Evolutionary conservation across 2,797 vertebrate genomes (phyloP).

Genomic region (Chromobotia macracanthus): DNA sequence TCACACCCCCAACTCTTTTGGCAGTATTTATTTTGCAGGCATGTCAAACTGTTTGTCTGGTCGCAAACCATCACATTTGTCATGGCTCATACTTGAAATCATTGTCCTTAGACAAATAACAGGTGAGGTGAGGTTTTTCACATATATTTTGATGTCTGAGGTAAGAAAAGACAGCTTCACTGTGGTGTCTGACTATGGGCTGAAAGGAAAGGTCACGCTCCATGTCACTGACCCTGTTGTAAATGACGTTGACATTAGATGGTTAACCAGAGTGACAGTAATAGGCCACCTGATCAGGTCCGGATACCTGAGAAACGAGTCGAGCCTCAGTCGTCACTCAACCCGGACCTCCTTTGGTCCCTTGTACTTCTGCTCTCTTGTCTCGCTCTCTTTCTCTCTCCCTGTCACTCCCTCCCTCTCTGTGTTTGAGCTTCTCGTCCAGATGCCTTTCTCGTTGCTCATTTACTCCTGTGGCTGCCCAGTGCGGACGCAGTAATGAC

Average conservation of each 20-base stretch:
- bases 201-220: slow-evolving; percentile 25
- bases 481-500: slow-evolving; percentile 93
- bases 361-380: slow-evolving; percentile 55
- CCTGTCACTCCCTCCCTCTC: background rate
- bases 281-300: slow-evolving; percentile 72
- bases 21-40: background rate
- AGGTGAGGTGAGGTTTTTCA: background rate
- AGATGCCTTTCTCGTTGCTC: slow-evolving; percentile 86
- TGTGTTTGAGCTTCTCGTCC: slow-evolving; percentile 64
- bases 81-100: background rate
- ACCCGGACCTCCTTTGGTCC: slow-evolving; percentile 61
- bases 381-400: background rate
- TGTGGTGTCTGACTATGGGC: slow-evolving; percentile 1
- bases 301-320: slow-evolving; percentile 75
- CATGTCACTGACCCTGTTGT: slow-evolving; percentile 42
- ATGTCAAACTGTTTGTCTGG: slow-evolving; percentile 1
- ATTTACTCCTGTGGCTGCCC: slow-evolving; percentile 90
- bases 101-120: background rate
- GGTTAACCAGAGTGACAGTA: slow-evolving; percentile 56
- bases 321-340: slow-evolving; percentile 58
- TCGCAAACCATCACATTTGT: background rate
- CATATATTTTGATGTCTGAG: background rate
- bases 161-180: background rate
- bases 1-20: background rate
- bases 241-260: slow-evolving; percentile 70